Conservation (phyloP, 2,888 invertebrate genomes). For the Hemistola chrysoprasaria region DNA sequence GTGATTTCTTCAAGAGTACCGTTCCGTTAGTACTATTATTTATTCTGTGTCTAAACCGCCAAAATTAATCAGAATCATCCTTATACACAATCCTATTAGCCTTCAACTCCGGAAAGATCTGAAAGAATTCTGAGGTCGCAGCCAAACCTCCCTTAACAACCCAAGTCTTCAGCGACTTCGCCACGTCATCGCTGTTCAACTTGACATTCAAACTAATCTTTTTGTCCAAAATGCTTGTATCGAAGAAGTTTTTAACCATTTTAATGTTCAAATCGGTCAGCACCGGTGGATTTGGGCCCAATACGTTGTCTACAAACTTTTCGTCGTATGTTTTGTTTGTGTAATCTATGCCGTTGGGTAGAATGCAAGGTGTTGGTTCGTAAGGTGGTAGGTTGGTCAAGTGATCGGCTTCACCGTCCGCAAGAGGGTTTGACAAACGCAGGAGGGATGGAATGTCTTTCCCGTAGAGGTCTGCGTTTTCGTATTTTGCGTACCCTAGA, state of each 20-base stretch:
- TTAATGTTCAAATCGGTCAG: constrained; percentile 51
- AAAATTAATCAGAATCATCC: neutral
- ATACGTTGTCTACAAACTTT: constrained; percentile 46
- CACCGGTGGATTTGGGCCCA: constrained; percentile 61
- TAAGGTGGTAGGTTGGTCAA: constrained; percentile 47
- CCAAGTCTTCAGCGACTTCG: constrained; percentile 50
- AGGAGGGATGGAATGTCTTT: constrained; percentile 54
- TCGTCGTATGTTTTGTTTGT: constrained; percentile 51
- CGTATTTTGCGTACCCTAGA: constrained; percentile 54
- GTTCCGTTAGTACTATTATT: no score
- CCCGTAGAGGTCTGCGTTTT: constrained; percentile 51
- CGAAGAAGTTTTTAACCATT: constrained; percentile 44
- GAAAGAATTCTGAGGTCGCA: constrained; percentile 55
- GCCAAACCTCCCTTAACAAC: constrained; percentile 46
- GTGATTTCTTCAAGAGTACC: no score
- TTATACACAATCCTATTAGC: constrained; percentile 43
- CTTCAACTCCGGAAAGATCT: constrained; percentile 52
- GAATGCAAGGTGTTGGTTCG: constrained; percentile 44
- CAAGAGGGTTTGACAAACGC: constrained; percentile 43
- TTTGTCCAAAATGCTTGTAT: constrained; percentile 42
- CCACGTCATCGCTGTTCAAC: constrained; percentile 52
- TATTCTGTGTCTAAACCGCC: no score
- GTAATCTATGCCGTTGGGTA: constrained; percentile 58
- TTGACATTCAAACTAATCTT: constrained; percentile 45
- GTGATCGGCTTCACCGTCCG: constrained; percentile 43